Conservation (phyloP, 2,888 invertebrate species). For the Eulithis prunata region DNA sequence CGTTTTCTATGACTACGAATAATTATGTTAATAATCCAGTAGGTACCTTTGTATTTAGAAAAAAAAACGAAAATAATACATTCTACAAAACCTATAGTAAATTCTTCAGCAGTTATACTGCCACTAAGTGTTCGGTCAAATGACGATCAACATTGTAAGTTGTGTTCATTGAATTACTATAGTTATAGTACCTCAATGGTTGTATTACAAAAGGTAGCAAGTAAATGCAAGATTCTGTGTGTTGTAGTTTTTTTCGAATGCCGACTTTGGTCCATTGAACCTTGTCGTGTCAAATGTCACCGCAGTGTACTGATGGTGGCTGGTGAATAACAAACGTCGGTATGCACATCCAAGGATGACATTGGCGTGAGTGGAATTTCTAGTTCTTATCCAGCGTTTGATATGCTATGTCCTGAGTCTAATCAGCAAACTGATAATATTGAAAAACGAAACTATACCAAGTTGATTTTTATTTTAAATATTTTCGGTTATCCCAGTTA, state of each 20-base stretch:
- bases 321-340: conserved; percentile 61
- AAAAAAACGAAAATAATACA: too few relatives aligned
- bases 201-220: too few relatives aligned
- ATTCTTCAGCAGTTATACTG: too few relatives aligned
- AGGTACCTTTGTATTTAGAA: too few relatives aligned
- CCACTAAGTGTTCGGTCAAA: too few relatives aligned
- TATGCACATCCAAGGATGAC: conserved; percentile 56
- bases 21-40: too few relatives aligned
- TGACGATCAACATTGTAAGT: too few relatives aligned
- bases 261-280: conserved; percentile 50
- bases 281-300: conserved; percentile 60
- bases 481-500: not conserved
- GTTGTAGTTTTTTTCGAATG: conserved; percentile 22
- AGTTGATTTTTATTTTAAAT: not conserved
- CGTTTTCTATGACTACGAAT: too few relatives aligned
- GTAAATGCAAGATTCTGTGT: too few relatives aligned
- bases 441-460: not conserved
- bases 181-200: too few relatives aligned
- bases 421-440: not conserved
- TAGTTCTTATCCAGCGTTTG: conserved; percentile 6
- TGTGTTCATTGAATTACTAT: too few relatives aligned
- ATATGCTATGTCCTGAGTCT: not conserved
- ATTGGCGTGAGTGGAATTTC: conserved; percentile 68
- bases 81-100: too few relatives aligned
- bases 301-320: conserved; percentile 59